A percentile compares a stretch with the other conserved stretches of the same genome.
Conservation (phyloP, 2,797 vertebrate genomes). For the Jordanella pulchra region DNA sequence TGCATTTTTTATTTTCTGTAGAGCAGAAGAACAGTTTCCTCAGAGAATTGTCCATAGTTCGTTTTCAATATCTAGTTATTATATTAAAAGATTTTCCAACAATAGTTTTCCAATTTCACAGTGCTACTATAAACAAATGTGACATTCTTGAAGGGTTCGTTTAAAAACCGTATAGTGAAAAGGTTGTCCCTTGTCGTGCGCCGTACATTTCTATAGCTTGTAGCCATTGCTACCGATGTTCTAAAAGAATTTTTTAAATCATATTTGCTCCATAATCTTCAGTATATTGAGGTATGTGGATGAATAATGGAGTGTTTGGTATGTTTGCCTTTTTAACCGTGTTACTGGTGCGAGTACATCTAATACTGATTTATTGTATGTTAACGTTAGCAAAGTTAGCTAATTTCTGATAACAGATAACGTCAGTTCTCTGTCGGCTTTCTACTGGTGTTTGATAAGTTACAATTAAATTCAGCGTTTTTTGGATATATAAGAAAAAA, state of each 20-base stretch:
- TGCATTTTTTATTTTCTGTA: too few relatives aligned
- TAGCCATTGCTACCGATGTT: neutral
- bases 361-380: neutral
- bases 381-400: constrained; percentile 1
- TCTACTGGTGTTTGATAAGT: neutral
- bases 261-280: neutral
- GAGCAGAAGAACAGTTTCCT: too few relatives aligned
- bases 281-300: neutral
- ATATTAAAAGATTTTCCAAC: neutral
- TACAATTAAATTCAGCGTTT: neutral
- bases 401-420: neutral
- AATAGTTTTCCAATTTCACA: neutral
- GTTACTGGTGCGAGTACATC: neutral
- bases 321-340: neutral
- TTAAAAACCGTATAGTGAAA: neutral
- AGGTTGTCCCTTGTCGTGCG: too few relatives aligned
- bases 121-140: neutral
- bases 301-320: rapidly evolving
- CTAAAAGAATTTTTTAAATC: neutral
- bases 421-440: neutral
- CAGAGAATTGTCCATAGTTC: too few relatives aligned
- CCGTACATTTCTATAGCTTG: constrained; percentile 30
- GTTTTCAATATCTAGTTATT: too few relatives aligned
- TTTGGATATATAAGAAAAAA: neutral
- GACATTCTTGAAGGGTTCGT: neutral